phyloP scores from a whole-genome alignment of 1,140 invertebrate genomes.

The Drosophila ambigua region DNA sequence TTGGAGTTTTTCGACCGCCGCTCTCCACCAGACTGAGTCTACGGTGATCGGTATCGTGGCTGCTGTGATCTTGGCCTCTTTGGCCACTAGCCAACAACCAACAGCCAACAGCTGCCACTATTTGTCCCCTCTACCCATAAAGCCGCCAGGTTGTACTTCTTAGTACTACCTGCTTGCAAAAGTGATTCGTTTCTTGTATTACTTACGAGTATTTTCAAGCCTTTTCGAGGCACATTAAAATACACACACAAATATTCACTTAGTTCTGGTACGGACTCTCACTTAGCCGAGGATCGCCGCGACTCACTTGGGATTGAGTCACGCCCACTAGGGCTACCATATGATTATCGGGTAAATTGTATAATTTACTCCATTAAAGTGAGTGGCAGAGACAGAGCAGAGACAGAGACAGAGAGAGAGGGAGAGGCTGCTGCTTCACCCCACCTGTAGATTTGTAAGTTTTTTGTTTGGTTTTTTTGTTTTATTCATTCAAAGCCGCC shows the following conservation, averaged over 20 bases:
- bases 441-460: not conserved
- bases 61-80: conserved; percentile 54
- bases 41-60: conserved; percentile 38
- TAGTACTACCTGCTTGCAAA: no score
- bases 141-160: no score
- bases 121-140: no score
- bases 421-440: not conserved
- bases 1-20: not conserved
- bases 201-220: no score
- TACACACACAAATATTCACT: conserved; percentile 27
- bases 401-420: not conserved
- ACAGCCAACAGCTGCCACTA: no score
- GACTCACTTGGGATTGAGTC: conserved; percentile 30
- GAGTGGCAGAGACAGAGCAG: not conserved
- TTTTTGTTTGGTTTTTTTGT: not conserved
- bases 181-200: no score
- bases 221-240: no score
- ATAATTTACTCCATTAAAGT: conserved; percentile 28
- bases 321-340: conserved; percentile 35
- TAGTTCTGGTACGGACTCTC: conserved; percentile 20
- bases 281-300: conserved; percentile 25
- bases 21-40: conserved; percentile 9
- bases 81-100: not conserved
- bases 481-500: conserved; percentile 1
- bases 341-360: conserved; percentile 44